These are phyloP conservation scores for Oryzias sinensis DNA, from an alignment of 2,797 vertebrate genomes.

Conservation along the genomic window DNA sequence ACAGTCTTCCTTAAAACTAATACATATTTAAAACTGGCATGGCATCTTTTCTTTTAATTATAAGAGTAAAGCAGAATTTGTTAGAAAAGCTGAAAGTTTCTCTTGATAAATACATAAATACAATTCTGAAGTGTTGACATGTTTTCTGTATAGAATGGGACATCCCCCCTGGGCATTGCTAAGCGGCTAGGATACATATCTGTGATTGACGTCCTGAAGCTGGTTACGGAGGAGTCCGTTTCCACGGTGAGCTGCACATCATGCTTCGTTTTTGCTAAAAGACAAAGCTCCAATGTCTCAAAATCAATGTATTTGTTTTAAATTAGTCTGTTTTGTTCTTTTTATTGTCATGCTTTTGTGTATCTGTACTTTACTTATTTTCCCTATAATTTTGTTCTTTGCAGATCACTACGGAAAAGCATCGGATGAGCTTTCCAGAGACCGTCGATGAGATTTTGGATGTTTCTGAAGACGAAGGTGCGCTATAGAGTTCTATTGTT, in stretches of 20 bases:
- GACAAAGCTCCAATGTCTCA: constrained; percentile 5
- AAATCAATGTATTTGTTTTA: constrained; percentile 13
- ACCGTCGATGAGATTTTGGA: constrained; percentile 96
- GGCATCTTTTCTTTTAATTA: not conserved
- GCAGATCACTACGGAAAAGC: constrained; percentile 87
- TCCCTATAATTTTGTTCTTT: constrained; percentile 10
- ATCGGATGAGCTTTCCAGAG: constrained; percentile 97
- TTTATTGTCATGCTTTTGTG: not conserved
- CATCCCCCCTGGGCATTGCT: constrained; percentile 94
- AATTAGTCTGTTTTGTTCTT: constrained; percentile 1
- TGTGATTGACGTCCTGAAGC: constrained; percentile 94
- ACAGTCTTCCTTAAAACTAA: no score
- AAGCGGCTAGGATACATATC: constrained; percentile 96
- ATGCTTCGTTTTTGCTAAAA: constrained; percentile 13
- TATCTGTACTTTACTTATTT: constrained; percentile 11
- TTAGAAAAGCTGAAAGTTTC: not conserved
- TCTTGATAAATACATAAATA: no score
- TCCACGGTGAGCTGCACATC: constrained; percentile 77
- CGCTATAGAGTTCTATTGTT: not conserved
- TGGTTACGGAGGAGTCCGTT: constrained; percentile 89
- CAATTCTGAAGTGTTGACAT: not conserved
- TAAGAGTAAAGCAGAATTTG: not conserved
- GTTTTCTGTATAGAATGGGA: constrained; percentile 81
- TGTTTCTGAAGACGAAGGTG: constrained; percentile 98
- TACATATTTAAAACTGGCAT: no score